Base-by-base conservation (phyloP, 2,888 invertebrate species). In the Lissonota sp. region DNA sequence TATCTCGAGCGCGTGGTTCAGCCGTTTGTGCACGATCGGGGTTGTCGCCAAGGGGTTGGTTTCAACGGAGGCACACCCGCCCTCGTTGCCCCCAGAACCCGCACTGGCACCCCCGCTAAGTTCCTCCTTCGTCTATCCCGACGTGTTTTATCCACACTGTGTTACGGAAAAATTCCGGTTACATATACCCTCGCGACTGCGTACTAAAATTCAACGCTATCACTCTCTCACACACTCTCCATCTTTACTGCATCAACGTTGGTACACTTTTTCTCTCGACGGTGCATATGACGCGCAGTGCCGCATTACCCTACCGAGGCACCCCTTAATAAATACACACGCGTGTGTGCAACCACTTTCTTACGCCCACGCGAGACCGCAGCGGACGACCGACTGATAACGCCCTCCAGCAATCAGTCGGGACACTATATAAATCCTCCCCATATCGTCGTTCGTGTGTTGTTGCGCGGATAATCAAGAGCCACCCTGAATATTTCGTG, bases 81-180 rank as follows among this genome's bases (percentile, higher is more conserved):
- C 92, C 91, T 90, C 91, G 90, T 89, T 88, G 92, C 92, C 92
- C 91, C 92, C 89, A 90, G 90, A 92, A 90, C 90, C 91, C 91
- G 90, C 91, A 92, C 92, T 92, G 90, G 75, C 88, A 87, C 86
- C 90, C 88, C 81, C 89, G 87, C 87, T 85, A 83, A 26, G 3
- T 26, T 85, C 83, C 86, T 81, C 83, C 87, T 85, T 84, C 86
- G 85, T 85, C 84, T 84, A 82, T 84, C 85, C 85, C 85, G 85
- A 85, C 85, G 75, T 79, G 76, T 70, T 66, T 60, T 53, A 55
- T 64, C 10, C 67, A 78, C 81, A 60, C 74, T 71, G 81, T 78
- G 81, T 63, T 6, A 0, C 37, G 5, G 1, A n/a, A 42, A 4
- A 16, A 5, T 3, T 26, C 1, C n/a, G n/a, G n/a, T n/a, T 26